Base-by-base conservation (phyloP, 2,797 vertebrate genomes). In the Thunnus albacares region DNA sequence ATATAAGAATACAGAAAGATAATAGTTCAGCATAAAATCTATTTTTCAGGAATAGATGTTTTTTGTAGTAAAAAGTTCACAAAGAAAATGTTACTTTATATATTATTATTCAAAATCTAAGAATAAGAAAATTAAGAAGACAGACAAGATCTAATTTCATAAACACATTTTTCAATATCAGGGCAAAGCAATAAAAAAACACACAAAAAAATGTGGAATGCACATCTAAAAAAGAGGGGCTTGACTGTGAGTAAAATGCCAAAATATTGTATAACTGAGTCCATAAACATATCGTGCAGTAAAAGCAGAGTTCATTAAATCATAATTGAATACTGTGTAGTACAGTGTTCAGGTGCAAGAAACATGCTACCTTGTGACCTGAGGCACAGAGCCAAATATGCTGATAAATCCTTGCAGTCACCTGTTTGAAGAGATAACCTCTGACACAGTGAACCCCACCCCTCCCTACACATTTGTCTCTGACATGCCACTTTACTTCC, bases 381-480 rank as follows among this genome's bases (percentile, higher is more conserved):
- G n/a, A 81, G 49, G 28, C 20, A 22, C 47, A 49, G 20, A 38
- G 26, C 5, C 60, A 33, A 33, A 33, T 33, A 43, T 63, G 56
- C 26, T 24, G 33, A 64, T 69, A 33, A 47, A 75, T 71, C 60
- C 41, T 79, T 55, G 18, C 5, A 24, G 56, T 22, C 67, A 52
- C 8, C 1, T 24, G 57, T 11, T 20, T 33, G 10, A 30, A 68
- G 24, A 52, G 61, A 69, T 28, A 20, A 41, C 33, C 28, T 22
- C 47, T 38, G 51, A 80, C 71, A 60, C 41, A 60, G 26, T 24
- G 18, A 66, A 47, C 38, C 28, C 18, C 70, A n/a, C 53, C 35
- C 75, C 74, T 58, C n/a, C 41, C 24, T 3, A 2, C 52, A 66
- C 51, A 69, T 81, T 81, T 71, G 55, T 49, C 68, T 45, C 20